Evolutionary conservation across 2,797 vertebrate species (phyloP).

Genomic region (Poecile montanus): DNA sequence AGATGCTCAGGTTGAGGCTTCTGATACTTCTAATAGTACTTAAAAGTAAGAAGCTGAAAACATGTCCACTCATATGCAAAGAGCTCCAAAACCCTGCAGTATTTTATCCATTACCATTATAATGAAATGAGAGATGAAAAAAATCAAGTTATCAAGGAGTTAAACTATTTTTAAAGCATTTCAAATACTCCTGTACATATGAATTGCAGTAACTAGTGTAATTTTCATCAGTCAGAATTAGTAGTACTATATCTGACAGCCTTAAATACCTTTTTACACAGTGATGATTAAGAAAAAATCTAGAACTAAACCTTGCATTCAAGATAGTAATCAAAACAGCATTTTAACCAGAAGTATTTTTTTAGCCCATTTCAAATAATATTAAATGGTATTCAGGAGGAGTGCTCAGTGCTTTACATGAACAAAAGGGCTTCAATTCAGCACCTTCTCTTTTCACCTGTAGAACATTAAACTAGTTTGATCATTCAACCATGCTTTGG

Average conservation of each 20-base stretch:
- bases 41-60: neutral
- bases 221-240: neutral
- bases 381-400: neutral
- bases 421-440: neutral
- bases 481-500: neutral
- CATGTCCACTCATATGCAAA: accelerated
- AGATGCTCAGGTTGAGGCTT: neutral
- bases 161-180: neutral
- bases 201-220: neutral
- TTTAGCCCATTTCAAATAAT: neutral
- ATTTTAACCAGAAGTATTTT: neutral
- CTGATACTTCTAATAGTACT: neutral
- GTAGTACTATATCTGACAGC: neutral
- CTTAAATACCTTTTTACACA: neutral
- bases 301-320: neutral
- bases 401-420: neutral
- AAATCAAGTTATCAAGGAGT: neutral
- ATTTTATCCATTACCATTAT: neutral
- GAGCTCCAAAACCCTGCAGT: neutral
- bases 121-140: neutral
- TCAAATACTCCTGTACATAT: neutral
- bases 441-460: neutral
- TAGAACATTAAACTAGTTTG: neutral
- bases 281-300: neutral
- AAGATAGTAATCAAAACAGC: neutral